Conservation (phyloP, 1,140 invertebrate species). For the Cotesia glomerata region DNA sequence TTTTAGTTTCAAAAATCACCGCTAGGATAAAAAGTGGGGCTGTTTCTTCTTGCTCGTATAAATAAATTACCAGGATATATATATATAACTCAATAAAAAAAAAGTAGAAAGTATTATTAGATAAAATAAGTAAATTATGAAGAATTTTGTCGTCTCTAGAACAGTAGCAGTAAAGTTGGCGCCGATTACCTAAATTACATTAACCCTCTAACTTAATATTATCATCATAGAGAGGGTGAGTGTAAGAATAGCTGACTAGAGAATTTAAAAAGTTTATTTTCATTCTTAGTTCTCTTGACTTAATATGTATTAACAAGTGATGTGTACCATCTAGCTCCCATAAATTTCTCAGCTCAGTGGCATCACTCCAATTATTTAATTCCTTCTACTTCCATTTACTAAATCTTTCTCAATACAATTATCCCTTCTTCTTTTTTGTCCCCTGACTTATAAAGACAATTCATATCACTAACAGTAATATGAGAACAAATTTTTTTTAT, state of each 20-base stretch:
- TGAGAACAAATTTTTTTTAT: background rate
- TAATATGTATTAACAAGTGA: background rate
- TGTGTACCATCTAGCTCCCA: conserved; percentile 46
- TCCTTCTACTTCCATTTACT: conserved; percentile 60
- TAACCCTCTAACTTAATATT: conserved; percentile 56
- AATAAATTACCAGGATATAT: too few species aligned
- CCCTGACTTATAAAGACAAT: background rate
- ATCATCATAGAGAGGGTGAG: too few species aligned
- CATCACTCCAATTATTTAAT: conserved; percentile 57
- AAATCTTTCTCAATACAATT: conserved; percentile 20
- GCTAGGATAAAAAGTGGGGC: too few species aligned
- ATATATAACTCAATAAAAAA: too few species aligned
- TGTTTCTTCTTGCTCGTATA: too few species aligned
- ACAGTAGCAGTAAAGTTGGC: conserved; percentile 57
- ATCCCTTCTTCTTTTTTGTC: background rate
- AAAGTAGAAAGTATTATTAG: background rate
- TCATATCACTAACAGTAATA: background rate
- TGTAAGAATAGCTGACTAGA: conserved; percentile 39
- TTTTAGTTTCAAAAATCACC: too few species aligned
- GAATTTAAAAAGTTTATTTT: conserved; percentile 8
- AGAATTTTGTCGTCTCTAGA: background rate
- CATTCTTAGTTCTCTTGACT: background rate
- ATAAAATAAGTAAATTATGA: background rate
- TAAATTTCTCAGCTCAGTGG: conserved; percentile 53
- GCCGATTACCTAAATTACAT: conserved; percentile 64